Evolutionary conservation across 2,888 invertebrate species (phyloP).

Genomic region (Xanthorhoe designata): DNA sequence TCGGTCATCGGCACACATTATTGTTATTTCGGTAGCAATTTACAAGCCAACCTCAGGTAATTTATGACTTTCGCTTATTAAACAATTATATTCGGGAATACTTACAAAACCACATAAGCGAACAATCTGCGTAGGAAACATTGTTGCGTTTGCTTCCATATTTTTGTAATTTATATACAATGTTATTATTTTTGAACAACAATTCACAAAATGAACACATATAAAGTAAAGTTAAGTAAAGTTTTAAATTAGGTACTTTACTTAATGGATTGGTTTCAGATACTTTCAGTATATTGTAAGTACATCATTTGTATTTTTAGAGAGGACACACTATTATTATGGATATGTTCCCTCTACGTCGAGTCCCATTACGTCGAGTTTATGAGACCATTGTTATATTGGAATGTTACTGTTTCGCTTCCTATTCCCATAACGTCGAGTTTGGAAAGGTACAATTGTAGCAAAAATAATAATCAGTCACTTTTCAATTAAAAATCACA

Average conservation of each 20-base stretch:
- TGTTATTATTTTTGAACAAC: neutral
- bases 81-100: conserved; percentile 38
- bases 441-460: no score
- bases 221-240: neutral
- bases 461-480: no score
- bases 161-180: neutral
- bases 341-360: no score
- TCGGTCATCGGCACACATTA: conserved; percentile 61
- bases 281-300: no score
- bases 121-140: conserved; percentile 3
- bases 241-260: neutral
- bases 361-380: no score
- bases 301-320: neutral
- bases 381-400: no score
- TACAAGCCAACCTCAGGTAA: conserved; percentile 51
- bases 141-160: conserved; percentile 2
- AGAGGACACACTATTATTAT: neutral
- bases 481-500: no score
- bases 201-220: neutral
- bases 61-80: conserved; percentile 45
- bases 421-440: no score
- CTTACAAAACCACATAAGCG: conserved; percentile 13
- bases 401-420: no score
- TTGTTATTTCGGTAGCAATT: conserved; percentile 60
- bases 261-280: no score